A percentile compares a stretch with the other conserved stretches of the same genome.
These are phyloP conservation scores for Asobara japonica DNA, from an alignment of 1,140 invertebrate genomes.

Conservation along the genomic window DNA sequence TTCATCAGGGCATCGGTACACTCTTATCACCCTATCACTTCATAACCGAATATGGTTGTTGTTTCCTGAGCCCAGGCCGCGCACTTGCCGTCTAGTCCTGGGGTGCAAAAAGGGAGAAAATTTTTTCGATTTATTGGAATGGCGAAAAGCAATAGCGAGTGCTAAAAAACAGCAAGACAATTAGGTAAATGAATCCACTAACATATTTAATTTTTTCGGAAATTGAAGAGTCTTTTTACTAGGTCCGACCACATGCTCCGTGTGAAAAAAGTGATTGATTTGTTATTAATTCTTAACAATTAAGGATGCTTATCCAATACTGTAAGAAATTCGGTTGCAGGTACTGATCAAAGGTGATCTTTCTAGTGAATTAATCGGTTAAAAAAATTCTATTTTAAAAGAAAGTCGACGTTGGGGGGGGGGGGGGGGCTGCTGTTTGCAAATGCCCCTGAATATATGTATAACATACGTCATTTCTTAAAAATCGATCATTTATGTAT, in stretches of 20 bases:
- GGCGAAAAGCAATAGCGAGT: background rate
- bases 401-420: too few relatives aligned
- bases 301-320: too few relatives aligned
- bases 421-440: too few relatives aligned
- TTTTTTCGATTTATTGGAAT: constrained; percentile 7
- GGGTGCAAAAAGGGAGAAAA: constrained; percentile 44
- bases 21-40: constrained; percentile 19
- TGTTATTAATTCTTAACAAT: background rate
- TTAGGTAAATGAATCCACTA: background rate
- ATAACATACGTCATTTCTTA: too few relatives aligned
- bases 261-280: background rate
- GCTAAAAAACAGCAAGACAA: background rate
- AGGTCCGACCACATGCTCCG: background rate
- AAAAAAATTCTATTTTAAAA: too few relatives aligned
- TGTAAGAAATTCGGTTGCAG: too few relatives aligned
- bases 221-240: too few relatives aligned
- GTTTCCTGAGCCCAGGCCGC: constrained; percentile 62
- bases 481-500: too few relatives aligned
- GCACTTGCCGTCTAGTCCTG: constrained; percentile 62
- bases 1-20: background rate
- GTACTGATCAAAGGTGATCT: too few relatives aligned
- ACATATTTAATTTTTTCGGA: too few relatives aligned
- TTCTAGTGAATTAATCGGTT: too few relatives aligned
- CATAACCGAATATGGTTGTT: constrained; percentile 65
- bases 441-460: too few relatives aligned